Percentiles rank a stretch among this genome's conserved stretches.
Evolutionary conservation across 2,797 vertebrate species (phyloP).

Genomic region (Tamandua tetradactyla): DNA sequence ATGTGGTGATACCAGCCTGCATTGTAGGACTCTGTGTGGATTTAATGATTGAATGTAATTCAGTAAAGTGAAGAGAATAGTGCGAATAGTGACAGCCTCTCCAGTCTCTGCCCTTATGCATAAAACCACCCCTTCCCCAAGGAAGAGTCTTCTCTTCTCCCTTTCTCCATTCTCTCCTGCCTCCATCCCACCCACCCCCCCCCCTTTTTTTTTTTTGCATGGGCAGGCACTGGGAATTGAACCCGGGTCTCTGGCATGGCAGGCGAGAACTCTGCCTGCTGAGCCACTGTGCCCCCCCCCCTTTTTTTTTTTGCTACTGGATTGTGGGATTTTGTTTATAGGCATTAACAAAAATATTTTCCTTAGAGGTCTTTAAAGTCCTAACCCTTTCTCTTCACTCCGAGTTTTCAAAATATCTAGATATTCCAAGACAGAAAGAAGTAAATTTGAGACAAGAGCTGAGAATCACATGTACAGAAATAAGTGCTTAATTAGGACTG

Average conservation of each 20-base stretch:
- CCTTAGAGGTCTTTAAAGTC: background rate
- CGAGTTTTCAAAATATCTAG: conserved; percentile 1
- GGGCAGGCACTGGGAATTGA: too few relatives aligned
- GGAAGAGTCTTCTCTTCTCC: background rate
- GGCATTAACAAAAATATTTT: conserved; percentile 4
- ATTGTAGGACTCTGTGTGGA: background rate
- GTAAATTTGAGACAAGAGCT: background rate
- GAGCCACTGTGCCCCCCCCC: too few relatives aligned
- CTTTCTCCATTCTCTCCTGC: background rate
- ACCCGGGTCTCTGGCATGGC: too few relatives aligned
- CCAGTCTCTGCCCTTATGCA: background rate
- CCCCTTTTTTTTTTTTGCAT: too few relatives aligned
- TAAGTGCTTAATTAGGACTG: conserved; percentile 11
- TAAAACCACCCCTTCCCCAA: background rate
- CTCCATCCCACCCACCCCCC: too few relatives aligned
- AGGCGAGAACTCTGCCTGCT: too few relatives aligned
- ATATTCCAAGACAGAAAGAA: background rate
- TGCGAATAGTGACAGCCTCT: background rate
- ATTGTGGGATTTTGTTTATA: background rate
- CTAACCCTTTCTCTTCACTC: background rate
- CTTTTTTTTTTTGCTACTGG: background rate
- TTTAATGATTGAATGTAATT: background rate
- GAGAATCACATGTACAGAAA: background rate
- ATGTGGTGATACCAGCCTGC: background rate
- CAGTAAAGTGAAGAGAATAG: background rate